Base-by-base conservation (phyloP, 2,113 vertebrate genomes). In the Xiphophorus couchianus region DNA sequence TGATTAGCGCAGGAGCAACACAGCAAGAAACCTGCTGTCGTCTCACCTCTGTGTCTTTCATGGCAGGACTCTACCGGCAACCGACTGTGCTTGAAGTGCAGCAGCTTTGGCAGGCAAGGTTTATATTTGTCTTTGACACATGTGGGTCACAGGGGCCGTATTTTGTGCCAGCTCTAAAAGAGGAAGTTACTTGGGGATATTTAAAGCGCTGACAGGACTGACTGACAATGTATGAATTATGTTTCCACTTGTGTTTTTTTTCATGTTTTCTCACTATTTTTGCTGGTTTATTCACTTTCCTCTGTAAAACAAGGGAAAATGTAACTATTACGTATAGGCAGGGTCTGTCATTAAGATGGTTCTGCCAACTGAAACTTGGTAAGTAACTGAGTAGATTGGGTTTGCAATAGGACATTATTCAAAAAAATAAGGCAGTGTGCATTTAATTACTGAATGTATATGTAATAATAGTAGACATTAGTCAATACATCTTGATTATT, bases 41-140 rank as follows among this genome's bases (percentile, higher is more conserved):
- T 81, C 80, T 81, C 82, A 86, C 86, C 77, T 80, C 78, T 71
- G 27, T 79, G 78, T 80, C 79, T 84, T 69, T 83, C 79, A 58
- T 78, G 62, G 74, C 85, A 63, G 42, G 75, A 81, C 71, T 70
- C 69, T 48, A 81, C 77, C 84, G 86, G 83, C 81, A 71, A 71
- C 78, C 71, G 69, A 70, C 72, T 4, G 69, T 78, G 83, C 76
- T 86, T 11, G 48, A 73, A 31, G 19, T 77, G 80, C 71, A 69
- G 83, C 60, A 77, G 84, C 82, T 79, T 76, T 74, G 78, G 76
- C 72, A 81, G 82, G 69, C 30, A 13, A 48, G 68, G 85, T 82
- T 90, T 93, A 91, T 92, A 92, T 93, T 92, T 90, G 90, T 92
- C 90, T 87, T 85, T 33, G 80, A 84, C 88, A 88, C 88, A 84